These are phyloP conservation scores for Ernsta delagoae DNA, from an alignment of 2,888 invertebrate species.

Conservation along the genomic window DNA sequence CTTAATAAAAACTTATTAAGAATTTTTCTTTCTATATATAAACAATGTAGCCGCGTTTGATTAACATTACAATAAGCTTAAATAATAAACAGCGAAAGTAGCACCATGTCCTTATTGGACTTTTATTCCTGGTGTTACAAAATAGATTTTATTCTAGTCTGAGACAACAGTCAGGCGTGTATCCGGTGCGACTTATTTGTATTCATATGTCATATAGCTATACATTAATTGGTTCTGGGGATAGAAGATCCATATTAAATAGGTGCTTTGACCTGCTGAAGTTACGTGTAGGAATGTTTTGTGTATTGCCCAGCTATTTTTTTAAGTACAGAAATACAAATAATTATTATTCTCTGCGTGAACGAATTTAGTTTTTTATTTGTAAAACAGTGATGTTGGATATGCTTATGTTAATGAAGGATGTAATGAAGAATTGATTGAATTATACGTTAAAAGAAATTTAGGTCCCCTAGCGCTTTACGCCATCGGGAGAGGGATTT, in stretches of 20 bases:
- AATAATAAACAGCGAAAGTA: slow-evolving; percentile 3
- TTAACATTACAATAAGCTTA: neutral
- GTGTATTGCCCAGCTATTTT: slow-evolving; percentile 42
- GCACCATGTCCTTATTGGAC: neutral
- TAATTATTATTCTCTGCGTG: slow-evolving; percentile 50
- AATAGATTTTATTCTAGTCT: slow-evolving; percentile 25
- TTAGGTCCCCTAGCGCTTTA: too few species aligned
- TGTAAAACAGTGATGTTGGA: neutral
- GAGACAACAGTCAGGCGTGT: slow-evolving; percentile 38
- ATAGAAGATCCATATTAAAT: slow-evolving; percentile 67
- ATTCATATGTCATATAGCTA: slow-evolving; percentile 59
- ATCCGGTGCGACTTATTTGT: slow-evolving; percentile 54
- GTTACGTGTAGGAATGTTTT: slow-evolving; percentile 62
- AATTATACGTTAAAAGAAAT: too few species aligned
- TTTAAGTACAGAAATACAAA: slow-evolving; percentile 48
- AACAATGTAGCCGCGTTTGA: too few species aligned
- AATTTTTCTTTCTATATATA: too few species aligned
- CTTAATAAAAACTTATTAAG: too few species aligned
- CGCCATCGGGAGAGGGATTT: too few species aligned
- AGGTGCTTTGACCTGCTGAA: slow-evolving; percentile 66
- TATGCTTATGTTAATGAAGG: neutral
- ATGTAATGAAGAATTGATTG: neutral
- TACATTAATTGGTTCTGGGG: slow-evolving; percentile 70
- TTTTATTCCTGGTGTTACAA: neutral
- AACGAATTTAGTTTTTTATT: slow-evolving; percentile 47